Base-by-base conservation (phyloP, 2,797 vertebrate genomes). In the Fistularia tabacaria region DNA sequence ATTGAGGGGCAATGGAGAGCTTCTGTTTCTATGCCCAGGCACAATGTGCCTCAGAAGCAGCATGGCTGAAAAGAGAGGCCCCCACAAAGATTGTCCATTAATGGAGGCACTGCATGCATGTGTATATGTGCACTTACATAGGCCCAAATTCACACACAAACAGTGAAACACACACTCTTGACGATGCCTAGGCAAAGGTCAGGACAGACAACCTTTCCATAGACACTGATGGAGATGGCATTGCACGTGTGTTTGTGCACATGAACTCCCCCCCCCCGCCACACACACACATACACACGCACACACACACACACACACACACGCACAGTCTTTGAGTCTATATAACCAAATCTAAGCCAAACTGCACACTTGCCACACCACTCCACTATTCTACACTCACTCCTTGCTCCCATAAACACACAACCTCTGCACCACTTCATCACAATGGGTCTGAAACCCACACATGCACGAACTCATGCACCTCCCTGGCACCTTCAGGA, bases 1-100 rank as follows among this genome's bases (percentile, higher is more conserved):
- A 80, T 86, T 88, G 83, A 85, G 68, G 73, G 63, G 71, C 80
- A 89, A 85, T 84, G 83, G 83, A 88, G 86, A 88, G 85, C 82
- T 86, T 85, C 83, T 85, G 79, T 88, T 87, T 86, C 83, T 82
- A 84, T 83, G 82, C 75, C 73, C 77, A 38, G 76, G 69, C 83
- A 80, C 77, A 82, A 86, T 81, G 82, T 81, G 80, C 75, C 80
- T 89, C 74, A 82, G 84, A 89, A 84, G 85, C 83, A 85, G 79
- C 66, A 72, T 72, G 60, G 75, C 76, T 86, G 81, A 88, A 87
- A 86, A 77, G 82, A 78, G 81, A 83, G 77, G 69, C 73, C 76
- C 82, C 81, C 73, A 79, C 82, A 89, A 87, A 87, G 77, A 80
- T 69, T 71, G 72, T 82, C 77, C 77, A 85, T 86, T 85, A 83